Conservation (phyloP, 1,140 invertebrate species). For the Tetragnatha versicolor region DNA sequence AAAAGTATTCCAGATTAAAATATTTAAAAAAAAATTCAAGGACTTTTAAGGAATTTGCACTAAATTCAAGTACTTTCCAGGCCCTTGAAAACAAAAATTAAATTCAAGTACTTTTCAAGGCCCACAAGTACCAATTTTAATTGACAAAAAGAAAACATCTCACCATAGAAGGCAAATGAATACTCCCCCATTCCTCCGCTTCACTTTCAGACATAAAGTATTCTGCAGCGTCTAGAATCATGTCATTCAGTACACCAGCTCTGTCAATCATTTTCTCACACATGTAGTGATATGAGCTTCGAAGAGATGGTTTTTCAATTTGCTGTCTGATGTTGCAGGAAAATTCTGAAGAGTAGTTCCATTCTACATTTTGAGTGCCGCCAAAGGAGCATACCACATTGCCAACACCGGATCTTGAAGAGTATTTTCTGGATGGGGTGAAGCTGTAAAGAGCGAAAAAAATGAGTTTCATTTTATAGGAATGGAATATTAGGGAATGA, state of each 20-base stretch:
- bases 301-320: conserved; percentile 6
- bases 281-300: conserved; percentile 63
- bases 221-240: conserved; percentile 64
- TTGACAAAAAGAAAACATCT: too few species aligned
- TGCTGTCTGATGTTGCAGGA: conserved; percentile 13
- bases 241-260: conserved; percentile 63
- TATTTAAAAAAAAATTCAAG: too few species aligned
- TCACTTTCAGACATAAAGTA: conserved; percentile 1
- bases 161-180: conserved; percentile 42
- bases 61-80: too few species aligned
- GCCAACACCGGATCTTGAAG: neutral
- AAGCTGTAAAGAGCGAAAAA: conserved; percentile 25
- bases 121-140: too few species aligned
- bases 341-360: conserved; percentile 35
- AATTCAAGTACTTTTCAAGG: too few species aligned
- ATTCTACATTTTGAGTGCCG: neutral
- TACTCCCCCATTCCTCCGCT: conserved; percentile 42
- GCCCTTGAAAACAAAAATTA: too few species aligned
- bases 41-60: too few species aligned
- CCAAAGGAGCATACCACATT: conserved; percentile 29
- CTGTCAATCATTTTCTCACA: conserved; percentile 68
- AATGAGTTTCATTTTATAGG: neutral
- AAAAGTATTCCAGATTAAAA: too few species aligned
- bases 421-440: conserved; percentile 47
- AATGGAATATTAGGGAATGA: too few species aligned